Evolutionary conservation across 2,113 vertebrate genomes (phyloP), one percentile per base, ranked within the genome.

Genomic region (Dryoscopus gambensis): DNA sequence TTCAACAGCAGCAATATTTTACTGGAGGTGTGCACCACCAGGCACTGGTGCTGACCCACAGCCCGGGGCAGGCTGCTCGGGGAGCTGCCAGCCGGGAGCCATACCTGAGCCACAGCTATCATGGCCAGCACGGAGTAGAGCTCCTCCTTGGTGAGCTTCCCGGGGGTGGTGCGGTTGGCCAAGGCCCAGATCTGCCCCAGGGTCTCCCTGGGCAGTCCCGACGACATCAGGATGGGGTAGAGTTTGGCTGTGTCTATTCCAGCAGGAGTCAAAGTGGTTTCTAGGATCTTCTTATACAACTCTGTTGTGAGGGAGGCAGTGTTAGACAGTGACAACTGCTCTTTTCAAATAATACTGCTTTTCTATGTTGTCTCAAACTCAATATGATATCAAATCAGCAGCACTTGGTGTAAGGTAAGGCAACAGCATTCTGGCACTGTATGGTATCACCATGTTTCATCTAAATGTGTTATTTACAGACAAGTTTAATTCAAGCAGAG

Each of bases 181-280:
- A 99, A 79, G 14, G 99, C 99, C 99, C 99, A 99, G 84, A 99
- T 99, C 94, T 99, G 99, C 30, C 99, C 99, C 63, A 99, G 98
- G 3, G 99, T 99, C 97, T 99, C 99, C 52, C 99, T 98, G 91
- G 99, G 99, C 97, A 99, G 98, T 24, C 99, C 99, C 37, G 99
- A 99, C 0, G 99, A 99, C 98, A 99, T 99, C 94, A 99, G 98
- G 84, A 99, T 99, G 40, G 99, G 99, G 95, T 99, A 99, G 59
- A 99, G 99, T 93, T 99, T 99, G 92, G 98, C 98, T 56, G 99
- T 99, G 96, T 99, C 99, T 70, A 99, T 99, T 77, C 99, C 99
- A 80, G 98, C 92, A 27, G 99, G 98, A 73, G 99, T 99, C 98
- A 99, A 85, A 73, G 99, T 99, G 87, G 98, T 98, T 92, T 99